Base-by-base conservation (phyloP, 2,113 vertebrate species). In the Notothenia coriiceps region DNA sequence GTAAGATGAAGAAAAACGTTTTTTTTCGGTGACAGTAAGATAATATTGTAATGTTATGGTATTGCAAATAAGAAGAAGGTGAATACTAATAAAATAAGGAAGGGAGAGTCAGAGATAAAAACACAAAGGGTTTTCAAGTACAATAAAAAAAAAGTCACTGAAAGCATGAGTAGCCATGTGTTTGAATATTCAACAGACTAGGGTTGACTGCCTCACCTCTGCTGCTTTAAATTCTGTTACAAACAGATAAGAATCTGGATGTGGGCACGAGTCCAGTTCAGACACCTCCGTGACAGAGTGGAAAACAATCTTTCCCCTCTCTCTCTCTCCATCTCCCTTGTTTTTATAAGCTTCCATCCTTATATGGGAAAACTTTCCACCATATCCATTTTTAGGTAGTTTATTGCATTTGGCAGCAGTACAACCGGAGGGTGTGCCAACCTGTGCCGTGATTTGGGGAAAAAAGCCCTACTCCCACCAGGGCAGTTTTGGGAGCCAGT, bases 341-440 rank as follows among this genome's bases (percentile, higher is more conserved):
- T 93, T 94, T 95, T 94, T 92, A 94, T 91, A 93, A 88, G 88
- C 87, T 74, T 74, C 88, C 88, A 78, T 77, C 55, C 66, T 69
- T 93, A 87, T 90, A 91, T 89, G 89, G 89, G 90, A 87, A 94
- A 94, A 94, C 92, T 93, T 94, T 95, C 94, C 94, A 94, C 85
- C 91, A 90, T 91, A 92, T 93, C 93, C 94, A 95, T 94, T 94
- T 95, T 94, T 94, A 94, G 93, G 91, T 85, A 82, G 85, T 94
- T 94, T 95, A 95, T 95, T 92, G 93, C 86, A 76, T 82, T 95
- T 95, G 94, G 95, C 93, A 87, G 61, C 20, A 70, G 57, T 79
- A 83, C 89, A 92, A 84, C 87, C 84, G 46, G 82, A 93, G 91
- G 89, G 88, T 63, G 89, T 92, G 93, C 94, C 92, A 95, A 93